Conservation (phyloP, 2,888 invertebrate genomes). For the Erebia palarica region DNA sequence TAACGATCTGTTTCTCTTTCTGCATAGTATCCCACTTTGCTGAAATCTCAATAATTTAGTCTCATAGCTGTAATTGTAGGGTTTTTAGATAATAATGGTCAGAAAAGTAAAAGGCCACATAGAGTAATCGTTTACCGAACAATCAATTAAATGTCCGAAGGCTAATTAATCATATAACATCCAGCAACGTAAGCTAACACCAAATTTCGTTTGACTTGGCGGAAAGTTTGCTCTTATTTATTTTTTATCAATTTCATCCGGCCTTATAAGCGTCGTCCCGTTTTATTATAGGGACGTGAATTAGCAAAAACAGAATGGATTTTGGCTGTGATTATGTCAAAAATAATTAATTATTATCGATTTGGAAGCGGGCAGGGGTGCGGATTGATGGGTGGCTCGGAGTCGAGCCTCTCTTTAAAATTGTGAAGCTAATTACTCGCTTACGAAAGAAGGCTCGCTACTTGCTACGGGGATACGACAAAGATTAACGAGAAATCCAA, state of each 20-base stretch:
- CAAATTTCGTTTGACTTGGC: slow-evolving; percentile 75
- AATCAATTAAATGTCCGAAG: slow-evolving; percentile 44
- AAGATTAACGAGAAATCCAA: slow-evolving; percentile 55
- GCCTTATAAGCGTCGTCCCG: slow-evolving; percentile 74
- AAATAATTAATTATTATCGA: slow-evolving; percentile 89
- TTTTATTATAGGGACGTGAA: slow-evolving; percentile 85
- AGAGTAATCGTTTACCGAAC: slow-evolving; percentile 35
- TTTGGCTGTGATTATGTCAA: slow-evolving; percentile 86
- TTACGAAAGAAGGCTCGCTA: slow-evolving; percentile 53
- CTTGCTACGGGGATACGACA: slow-evolving; percentile 56
- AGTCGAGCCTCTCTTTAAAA: slow-evolving; percentile 71
- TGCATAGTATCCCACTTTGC: too few relatives aligned
- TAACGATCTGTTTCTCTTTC: too few relatives aligned
- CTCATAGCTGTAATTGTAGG: too few relatives aligned
- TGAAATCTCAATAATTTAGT: too few relatives aligned
- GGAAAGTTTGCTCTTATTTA: slow-evolving; percentile 77
- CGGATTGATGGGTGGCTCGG: slow-evolving; percentile 70
- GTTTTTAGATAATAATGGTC: too few relatives aligned
- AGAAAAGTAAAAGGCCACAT: background rate
- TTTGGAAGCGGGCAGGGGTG: slow-evolving; percentile 73
- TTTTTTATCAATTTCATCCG: slow-evolving; percentile 80
- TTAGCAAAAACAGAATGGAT: slow-evolving; percentile 86
- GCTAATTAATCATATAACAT: slow-evolving; percentile 68
- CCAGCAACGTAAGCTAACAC: slow-evolving; percentile 59
- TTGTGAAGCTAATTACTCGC: slow-evolving; percentile 77